Evolutionary conservation across 2,888 invertebrate species (phyloP).

Genomic region (Plebejus argus): DNA sequence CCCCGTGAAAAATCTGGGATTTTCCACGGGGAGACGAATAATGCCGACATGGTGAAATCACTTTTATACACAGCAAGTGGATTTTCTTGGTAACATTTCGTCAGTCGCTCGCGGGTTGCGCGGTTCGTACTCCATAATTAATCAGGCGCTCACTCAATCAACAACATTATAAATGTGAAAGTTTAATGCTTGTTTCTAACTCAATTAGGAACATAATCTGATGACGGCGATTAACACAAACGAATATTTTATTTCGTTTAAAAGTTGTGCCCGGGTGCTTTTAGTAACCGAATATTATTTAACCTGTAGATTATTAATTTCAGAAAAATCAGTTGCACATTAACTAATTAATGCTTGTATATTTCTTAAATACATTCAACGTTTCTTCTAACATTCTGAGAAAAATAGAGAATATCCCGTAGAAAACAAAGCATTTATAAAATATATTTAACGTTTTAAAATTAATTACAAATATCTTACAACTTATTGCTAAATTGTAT

Average conservation of each 20-base stretch:
- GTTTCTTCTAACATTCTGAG: no score
- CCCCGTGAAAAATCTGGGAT: background rate
- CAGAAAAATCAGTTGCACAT: background rate
- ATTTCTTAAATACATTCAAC: no score
- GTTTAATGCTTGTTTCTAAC: constrained; percentile 13
- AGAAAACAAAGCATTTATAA: no score
- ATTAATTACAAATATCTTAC: no score
- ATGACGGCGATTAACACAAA: background rate
- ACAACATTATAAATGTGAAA: constrained; percentile 6
- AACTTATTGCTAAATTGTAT: no score
- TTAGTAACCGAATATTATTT: background rate
- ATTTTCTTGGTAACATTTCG: background rate
- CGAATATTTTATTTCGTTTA: constrained; percentile 6
- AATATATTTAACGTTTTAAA: no score
- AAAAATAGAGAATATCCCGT: no score
- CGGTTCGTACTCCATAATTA: background rate
- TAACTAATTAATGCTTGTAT: no score
- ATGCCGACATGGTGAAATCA: background rate
- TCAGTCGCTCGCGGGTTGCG: background rate
- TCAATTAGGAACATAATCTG: constrained; percentile 9
- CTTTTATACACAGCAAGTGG: background rate
- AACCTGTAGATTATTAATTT: background rate
- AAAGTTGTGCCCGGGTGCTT: background rate
- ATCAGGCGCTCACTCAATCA: background rate
- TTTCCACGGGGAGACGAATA: no score